These are phyloP conservation scores for Pseudorhiza aurosa DNA, from an alignment of 30 jellyfish, hydroid and myxozoan species.

Conservation along the genomic window DNA sequence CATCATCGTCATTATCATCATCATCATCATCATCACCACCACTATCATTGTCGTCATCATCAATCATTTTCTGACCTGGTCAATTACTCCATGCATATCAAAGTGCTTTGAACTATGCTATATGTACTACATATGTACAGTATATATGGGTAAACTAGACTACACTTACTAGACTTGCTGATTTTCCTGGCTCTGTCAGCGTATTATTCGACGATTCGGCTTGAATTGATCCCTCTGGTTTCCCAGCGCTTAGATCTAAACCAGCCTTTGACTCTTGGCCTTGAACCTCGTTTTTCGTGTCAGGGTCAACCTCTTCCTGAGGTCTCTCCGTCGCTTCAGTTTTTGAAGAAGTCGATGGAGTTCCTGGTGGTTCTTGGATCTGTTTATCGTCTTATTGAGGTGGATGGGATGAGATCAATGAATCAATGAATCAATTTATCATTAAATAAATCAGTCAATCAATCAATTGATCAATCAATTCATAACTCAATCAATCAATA, in stretches of 20 bases:
- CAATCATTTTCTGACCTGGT: no score
- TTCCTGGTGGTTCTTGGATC: neutral
- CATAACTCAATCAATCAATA: no score
- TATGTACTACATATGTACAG: no score
- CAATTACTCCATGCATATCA: no score
- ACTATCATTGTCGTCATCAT: neutral
- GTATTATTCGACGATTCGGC: neutral
- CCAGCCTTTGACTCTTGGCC: conserved; percentile 24
- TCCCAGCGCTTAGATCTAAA: neutral
- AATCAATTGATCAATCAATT: no score
- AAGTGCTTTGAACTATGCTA: no score
- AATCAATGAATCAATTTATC: neutral
- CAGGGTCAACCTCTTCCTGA: neutral
- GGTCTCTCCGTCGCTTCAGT: neutral
- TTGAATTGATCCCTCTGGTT: neutral
- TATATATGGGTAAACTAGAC: no score
- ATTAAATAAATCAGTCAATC: no score
- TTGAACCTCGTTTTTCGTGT: neutral
- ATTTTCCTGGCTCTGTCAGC: conserved; percentile 30
- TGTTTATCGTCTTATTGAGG: neutral
- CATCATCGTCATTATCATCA: neutral
- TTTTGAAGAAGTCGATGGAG: neutral
- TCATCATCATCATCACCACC: neutral
- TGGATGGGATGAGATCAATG: neutral
- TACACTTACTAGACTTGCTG: conserved; percentile 1